Evolutionary conservation across 1,140 invertebrate genomes (phyloP), one percentile per base, ranked within the genome.

Genomic region (Andricus grossulariae): DNA sequence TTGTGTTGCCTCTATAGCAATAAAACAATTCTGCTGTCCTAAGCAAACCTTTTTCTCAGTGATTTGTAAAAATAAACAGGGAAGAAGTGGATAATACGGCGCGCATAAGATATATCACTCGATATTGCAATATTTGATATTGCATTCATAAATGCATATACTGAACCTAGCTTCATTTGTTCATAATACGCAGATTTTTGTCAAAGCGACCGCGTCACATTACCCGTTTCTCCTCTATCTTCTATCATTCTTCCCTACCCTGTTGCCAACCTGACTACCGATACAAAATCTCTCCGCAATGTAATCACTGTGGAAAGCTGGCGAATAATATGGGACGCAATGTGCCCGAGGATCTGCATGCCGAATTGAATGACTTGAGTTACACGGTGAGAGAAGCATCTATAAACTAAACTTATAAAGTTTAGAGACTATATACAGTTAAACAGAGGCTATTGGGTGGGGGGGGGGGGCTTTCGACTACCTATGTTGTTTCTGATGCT

Each of bases 221-320:
- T 32, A 32, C 25, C 25, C 4, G 4, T 32, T 32, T 32, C 25
- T 5, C 4, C 25, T 5, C 25, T 18, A 10, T 54, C 8, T 19
- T 18, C 5, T n/a, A 54, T 18, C 7, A 18, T 54, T 54, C 2
- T 18, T 19, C 18, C 5, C 0, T 54, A 18, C n/a, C 2, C 19
- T 19, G 10, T 54, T n/a, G 52, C 52, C 13, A 54, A n/a, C n/a
- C n/a, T 54, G 52, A 54, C 52, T 54, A 19, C 16, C 13, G 8
- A 54, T 10, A 11, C 39, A 16, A 21, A 57, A 57, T 21, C 25
- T 57, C 55, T 57, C 25, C 10, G 10, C 12, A 73, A 50, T 75
- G 74, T 76, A 84, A 86, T 86, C 79, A 80, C 80, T 85, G 81
- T 85, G 85, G 85, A 86, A 86, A 86, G 85, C 85, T 81, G 45